Evolutionary conservation across 2,113 vertebrate genomes (phyloP).

Genomic region (Hemiscyllium ocellatum): DNA sequence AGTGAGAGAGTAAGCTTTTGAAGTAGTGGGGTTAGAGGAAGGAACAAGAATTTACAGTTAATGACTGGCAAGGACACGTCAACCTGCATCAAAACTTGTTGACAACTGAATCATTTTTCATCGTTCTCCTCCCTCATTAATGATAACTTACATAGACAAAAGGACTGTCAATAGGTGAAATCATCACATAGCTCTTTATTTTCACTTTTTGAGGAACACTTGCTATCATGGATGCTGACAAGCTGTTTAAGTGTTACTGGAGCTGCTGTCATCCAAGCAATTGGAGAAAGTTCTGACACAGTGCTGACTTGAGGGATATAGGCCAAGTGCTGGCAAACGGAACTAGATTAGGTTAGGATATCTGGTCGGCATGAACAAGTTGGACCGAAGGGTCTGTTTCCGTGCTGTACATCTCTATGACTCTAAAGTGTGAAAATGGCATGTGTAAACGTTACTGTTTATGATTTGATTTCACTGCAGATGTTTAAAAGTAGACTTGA

Average conservation of each 20-base stretch:
- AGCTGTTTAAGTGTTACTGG: too few species aligned
- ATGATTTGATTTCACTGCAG: neutral
- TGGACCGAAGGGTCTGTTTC: too few species aligned
- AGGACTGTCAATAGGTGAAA: neutral
- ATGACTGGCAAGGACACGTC: neutral
- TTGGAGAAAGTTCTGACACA: too few species aligned
- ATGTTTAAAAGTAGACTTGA: neutral
- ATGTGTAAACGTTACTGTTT: neutral
- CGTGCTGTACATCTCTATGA: too few species aligned
- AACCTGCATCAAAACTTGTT: neutral
- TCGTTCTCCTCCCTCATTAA: neutral
- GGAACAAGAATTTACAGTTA: neutral
- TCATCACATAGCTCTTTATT: neutral
- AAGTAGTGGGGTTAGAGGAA: neutral
- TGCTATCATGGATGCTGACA: neutral
- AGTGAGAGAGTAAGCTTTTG: neutral
- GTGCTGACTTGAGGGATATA: too few species aligned
- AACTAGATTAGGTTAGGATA: too few species aligned
- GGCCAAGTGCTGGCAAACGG: too few species aligned
- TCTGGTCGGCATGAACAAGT: too few species aligned
- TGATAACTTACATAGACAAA: neutral
- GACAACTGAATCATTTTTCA: neutral
- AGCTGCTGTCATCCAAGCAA: too few species aligned
- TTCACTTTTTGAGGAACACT: neutral
- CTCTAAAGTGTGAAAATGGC: neutral